phyloP scores from a whole-genome alignment of 2,113 vertebrate species.

The Phainopepla nitens region DNA sequence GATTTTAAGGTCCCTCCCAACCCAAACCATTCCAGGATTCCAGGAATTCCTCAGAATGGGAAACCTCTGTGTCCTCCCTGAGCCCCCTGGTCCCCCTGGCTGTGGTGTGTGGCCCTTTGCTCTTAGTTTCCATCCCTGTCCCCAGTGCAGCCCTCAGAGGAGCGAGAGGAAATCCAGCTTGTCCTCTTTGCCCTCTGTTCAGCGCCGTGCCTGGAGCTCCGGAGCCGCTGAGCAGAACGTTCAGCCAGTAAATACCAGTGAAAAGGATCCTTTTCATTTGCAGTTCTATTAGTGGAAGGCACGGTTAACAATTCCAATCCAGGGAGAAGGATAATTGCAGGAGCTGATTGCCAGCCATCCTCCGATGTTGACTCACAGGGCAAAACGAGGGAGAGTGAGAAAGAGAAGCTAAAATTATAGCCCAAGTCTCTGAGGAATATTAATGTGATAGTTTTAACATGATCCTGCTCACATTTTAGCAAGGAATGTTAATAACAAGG shows the following conservation, averaged over 20 bases:
- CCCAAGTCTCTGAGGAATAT: conserved; percentile 53
- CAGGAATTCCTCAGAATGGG: not conserved
- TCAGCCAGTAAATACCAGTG: conserved; percentile 30
- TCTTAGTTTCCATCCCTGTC: not conserved
- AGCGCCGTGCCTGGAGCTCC: not conserved
- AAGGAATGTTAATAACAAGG: conserved; percentile 34
- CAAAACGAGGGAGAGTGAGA: conserved; percentile 41
- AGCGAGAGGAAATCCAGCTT: not conserved
- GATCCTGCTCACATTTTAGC: conserved; percentile 51
- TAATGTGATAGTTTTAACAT: conserved; percentile 60
- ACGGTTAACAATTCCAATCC: conserved; percentile 58
- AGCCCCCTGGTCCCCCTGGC: not conserved
- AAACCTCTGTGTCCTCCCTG: not conserved
- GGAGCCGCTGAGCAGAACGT: not conserved
- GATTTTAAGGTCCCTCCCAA: accelerated
- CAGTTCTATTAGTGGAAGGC: conserved; percentile 64
- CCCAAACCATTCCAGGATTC: not conserved
- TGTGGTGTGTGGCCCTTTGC: not conserved
- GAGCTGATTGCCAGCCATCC: conserved; percentile 65
- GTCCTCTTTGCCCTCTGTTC: conserved; percentile 61
- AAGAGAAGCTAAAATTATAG: conserved; percentile 62
- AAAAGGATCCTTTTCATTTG: conserved; percentile 61
- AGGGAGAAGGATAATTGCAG: conserved; percentile 63
- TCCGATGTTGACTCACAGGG: conserved; percentile 66
- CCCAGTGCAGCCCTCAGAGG: not conserved